These are phyloP conservation scores for Cryptus armator DNA, from an alignment of 2,888 invertebrate species.

Conservation along the genomic window DNA sequence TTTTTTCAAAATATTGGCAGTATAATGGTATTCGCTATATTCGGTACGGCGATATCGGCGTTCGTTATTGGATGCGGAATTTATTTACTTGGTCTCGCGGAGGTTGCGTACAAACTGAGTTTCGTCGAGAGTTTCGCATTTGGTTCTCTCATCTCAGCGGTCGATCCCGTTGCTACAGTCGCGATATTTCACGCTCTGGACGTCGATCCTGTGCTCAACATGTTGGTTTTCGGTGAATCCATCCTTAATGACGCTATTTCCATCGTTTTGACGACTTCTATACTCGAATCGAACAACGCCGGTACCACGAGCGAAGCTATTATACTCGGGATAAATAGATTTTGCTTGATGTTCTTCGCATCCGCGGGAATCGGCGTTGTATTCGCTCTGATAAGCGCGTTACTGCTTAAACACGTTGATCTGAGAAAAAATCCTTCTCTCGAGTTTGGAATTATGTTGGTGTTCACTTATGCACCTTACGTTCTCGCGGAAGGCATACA, in stretches of 20 bases:
- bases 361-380: slow-evolving; percentile 98
- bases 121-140: slow-evolving; percentile 99
- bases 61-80: slow-evolving; percentile 98
- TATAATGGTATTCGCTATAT: slow-evolving; percentile 98
- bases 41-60: slow-evolving; percentile 98
- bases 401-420: slow-evolving; percentile 97
- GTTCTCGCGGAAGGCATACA: slow-evolving; percentile 98
- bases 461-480: slow-evolving; percentile 99
- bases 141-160: slow-evolving; percentile 98
- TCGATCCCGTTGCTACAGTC: slow-evolving; percentile 99
- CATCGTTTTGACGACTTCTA: slow-evolving; percentile 97
- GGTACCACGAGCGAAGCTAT: slow-evolving; percentile 93
- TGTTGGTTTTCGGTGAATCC: slow-evolving; percentile 99
- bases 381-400: slow-evolving; percentile 96
- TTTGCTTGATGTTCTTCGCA: slow-evolving; percentile 99
- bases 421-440: slow-evolving; percentile 98
- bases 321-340: slow-evolving; percentile 94
- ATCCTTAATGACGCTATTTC: slow-evolving; percentile 99
- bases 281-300: slow-evolving; percentile 90
- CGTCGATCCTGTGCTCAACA: slow-evolving; percentile 98
- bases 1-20: slow-evolving; percentile 99
- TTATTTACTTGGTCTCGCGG: slow-evolving; percentile 96
- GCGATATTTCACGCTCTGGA: slow-evolving; percentile 99
- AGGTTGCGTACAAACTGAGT: slow-evolving; percentile 95
- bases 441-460: slow-evolving; percentile 99